A percentile compares a stretch with the other conserved stretches of the same genome.
These are phyloP conservation scores for Hirtodrosophila histrioides DNA, from an alignment of 2,888 invertebrate genomes.

Conservation along the genomic window DNA sequence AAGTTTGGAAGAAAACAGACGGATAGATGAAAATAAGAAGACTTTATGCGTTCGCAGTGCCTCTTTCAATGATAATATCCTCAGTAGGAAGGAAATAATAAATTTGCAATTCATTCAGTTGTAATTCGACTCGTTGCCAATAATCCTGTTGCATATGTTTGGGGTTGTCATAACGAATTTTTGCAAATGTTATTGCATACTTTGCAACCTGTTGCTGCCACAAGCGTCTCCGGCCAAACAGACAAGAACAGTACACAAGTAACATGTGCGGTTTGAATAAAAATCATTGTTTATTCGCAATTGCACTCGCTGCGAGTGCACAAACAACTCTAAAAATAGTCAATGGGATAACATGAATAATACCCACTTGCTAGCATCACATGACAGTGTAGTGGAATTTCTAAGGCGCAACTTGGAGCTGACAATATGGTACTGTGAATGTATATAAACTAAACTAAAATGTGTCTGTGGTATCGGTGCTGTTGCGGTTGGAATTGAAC, in stretches of 20 bases:
- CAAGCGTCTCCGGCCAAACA: too few relatives aligned
- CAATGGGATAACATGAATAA: constrained; percentile 48
- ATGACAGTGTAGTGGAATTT: constrained; percentile 40
- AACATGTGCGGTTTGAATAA: constrained; percentile 23
- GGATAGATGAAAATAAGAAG: too few relatives aligned
- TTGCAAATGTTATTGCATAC: constrained; percentile 17
- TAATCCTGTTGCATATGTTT: constrained; percentile 26
- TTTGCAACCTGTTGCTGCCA: constrained; percentile 4
- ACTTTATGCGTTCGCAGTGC: too few relatives aligned
- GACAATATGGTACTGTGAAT: constrained; percentile 37
- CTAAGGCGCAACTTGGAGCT: constrained; percentile 33
- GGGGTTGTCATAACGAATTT: neutral
- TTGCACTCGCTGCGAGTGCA: constrained; percentile 41
- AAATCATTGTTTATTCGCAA: constrained; percentile 56
- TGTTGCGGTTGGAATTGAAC: constrained; percentile 26
- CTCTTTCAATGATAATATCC: too few relatives aligned
- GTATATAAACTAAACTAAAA: constrained; percentile 57
- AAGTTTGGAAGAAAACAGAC: too few relatives aligned
- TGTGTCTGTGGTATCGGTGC: constrained; percentile 38
- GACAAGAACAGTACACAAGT: too few relatives aligned
- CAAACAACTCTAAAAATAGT: constrained; percentile 49
- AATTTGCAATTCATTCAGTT: too few relatives aligned
- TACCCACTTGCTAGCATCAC: constrained; percentile 54
- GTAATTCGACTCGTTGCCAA: neutral
- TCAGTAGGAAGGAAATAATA: too few relatives aligned